Evolutionary conservation across 2,797 vertebrate species (phyloP), one percentile per base, ranked within the genome.

Genomic region (Cryptoblepharus egeriae): DNA sequence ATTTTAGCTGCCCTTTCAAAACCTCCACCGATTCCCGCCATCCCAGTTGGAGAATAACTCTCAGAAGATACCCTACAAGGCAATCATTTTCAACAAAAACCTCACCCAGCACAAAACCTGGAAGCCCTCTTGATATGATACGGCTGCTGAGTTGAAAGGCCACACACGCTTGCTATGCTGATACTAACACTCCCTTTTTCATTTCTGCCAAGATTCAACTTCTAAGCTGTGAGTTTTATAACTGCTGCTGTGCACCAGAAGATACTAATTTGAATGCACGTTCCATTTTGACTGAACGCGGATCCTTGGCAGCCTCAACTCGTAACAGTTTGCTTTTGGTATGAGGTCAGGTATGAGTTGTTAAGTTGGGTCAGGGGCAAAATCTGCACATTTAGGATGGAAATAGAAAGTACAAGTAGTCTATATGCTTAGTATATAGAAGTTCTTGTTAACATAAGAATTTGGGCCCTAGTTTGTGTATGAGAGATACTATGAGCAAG

Each of bases 171-270:
- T 67, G 70, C 90, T 71, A 74, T 65, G 84, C 72, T 86, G 80
- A 81, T 1, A 83, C 7, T 88, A 69, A 88, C n/a, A n/a, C 74
- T 28, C 82, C 75, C 82, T 88, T 85, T 89, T 83, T 90, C 88
- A 74, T 89, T 93, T 91, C 90, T 87, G 87, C 89, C 79, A 84
- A 81, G 85, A 72, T 79, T 91, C 39, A 90, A 85, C 92, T 90
- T 90, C 89, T 81, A 89, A 92, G 89, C 91, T 88, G 73, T 24
- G 28, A 30, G 35, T 63, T 28, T 45, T 81, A 52, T 73, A 63
- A 1, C 57, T 5, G 5, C 67, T 63, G 15, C 37, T 60, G 71
- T 63, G 30, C 72, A 80, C 81, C 84, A 67, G 32, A 72, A 35
- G 42, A 75, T 42, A 24, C 57, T 61, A 58, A 57, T 74, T 61